These are phyloP conservation scores for Phytoseiulus persimilis DNA, from an alignment of 2,888 invertebrate genomes.

Conservation along the genomic window DNA sequence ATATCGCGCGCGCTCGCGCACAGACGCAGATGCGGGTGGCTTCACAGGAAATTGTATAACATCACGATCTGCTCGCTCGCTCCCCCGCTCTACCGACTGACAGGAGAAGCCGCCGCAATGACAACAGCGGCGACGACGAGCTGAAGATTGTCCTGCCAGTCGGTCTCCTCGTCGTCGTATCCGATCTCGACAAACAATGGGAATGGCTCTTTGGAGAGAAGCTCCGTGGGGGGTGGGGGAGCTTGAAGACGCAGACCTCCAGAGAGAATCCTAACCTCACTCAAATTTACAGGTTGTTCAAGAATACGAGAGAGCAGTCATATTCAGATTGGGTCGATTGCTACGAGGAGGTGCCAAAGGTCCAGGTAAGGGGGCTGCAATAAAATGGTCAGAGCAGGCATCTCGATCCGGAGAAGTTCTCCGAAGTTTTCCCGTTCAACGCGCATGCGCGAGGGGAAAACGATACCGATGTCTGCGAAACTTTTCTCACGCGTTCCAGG, in stretches of 20 bases:
- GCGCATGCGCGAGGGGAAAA: background rate
- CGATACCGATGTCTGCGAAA: background rate
- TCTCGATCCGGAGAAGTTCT: background rate
- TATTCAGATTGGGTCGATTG: slow-evolving; percentile 80
- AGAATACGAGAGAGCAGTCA: slow-evolving; percentile 83
- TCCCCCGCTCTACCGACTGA: background rate
- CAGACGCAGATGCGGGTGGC: background rate
- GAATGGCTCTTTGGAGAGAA: too few relatives aligned
- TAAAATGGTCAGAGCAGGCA: background rate
- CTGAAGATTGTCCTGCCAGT: background rate
- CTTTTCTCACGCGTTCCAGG: slow-evolving; percentile 56
- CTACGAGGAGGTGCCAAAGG: slow-evolving; percentile 85
- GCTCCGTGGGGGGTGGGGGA: background rate
- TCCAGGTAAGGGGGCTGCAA: slow-evolving; percentile 58
- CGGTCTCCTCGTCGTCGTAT: background rate
- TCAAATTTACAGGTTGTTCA: slow-evolving; percentile 60
- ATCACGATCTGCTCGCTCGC: background rate
- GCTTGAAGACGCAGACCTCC: background rate
- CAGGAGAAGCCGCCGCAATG: background rate
- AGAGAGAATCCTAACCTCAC: background rate
- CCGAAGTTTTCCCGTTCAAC: background rate
- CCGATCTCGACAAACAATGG: too few relatives aligned
- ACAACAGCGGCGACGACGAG: background rate
- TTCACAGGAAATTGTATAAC: background rate
- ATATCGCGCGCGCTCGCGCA: background rate